Evolutionary conservation across 2,888 invertebrate genomes (phyloP), one percentile per base, ranked within the genome.

Genomic region (Punctoribates punctum): DNA sequence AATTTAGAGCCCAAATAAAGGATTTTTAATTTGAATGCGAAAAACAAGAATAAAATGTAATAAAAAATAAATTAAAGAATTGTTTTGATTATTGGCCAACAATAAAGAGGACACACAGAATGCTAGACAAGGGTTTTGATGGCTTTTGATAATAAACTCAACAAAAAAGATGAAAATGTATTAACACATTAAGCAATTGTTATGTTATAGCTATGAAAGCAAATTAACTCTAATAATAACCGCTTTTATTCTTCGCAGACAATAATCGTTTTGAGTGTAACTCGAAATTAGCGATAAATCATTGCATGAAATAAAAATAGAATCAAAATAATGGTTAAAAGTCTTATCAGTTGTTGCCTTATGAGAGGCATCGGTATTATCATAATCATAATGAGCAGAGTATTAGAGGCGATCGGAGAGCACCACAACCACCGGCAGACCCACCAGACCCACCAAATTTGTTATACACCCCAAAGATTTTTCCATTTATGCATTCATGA

Each of bases 201-300:
- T 29, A 3, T 17, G 27, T 62, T 27, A n/a, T 15, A 34, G 4
- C 34, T 34, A 34, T 29, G 9, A n/a, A 38, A n/a, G 29, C 38
- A 67, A 67, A 38, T 38, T 34, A 67, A 67, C 4, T 11, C 8
- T 67, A 67, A 67, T 38, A 67, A n/a, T 38, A n/a, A 38, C 17
- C 11, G 38, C 27, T 67, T 67, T 67, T 23, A 1, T 67, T n/a
- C 11, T 60, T 27, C n/a, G 4, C 20, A 54, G 11, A 29, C 62
- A 38, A 67, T 67, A 67, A 67, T 38, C 67, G 25, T 34, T 38
- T 38, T 2, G n/a, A 38, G 42, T 17, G 67, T 38, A 38, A 34
- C 67, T 34, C 20, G 6, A n/a, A 67, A 38, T 42, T 67, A 67
- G 20, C 67, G 1, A 67, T 67, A 67, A 67, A 67, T 67, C 67